Percentiles rank a stretch among this genome's conserved stretches.
Evolutionary conservation across 2,113 vertebrate species (phyloP).

Genomic region (Rostratula benghalensis): DNA sequence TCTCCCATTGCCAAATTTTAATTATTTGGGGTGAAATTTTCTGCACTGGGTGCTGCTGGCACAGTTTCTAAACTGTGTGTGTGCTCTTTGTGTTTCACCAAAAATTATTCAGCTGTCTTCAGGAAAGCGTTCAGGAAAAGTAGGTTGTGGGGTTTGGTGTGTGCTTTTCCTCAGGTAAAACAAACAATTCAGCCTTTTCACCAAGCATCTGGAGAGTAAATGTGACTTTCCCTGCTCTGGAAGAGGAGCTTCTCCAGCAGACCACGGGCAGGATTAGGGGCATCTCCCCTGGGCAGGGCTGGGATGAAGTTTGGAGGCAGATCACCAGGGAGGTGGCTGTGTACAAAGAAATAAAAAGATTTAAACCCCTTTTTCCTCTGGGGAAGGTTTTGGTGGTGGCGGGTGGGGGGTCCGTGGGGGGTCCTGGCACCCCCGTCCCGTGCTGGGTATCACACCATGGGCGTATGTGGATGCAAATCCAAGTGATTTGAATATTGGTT

Average conservation of each 20-base stretch:
- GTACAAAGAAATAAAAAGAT: neutral
- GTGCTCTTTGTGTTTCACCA: neutral
- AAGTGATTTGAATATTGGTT: neutral
- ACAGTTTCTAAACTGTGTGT: neutral
- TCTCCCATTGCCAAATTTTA: neutral
- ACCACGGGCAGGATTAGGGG: neutral
- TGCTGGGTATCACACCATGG: accelerated
- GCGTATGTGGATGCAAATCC: neutral
- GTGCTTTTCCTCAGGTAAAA: neutral
- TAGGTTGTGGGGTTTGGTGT: neutral
- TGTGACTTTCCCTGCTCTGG: neutral
- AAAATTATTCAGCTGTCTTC: neutral
- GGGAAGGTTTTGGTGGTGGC: neutral
- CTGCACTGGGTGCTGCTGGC: neutral
- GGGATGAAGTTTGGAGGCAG: neutral
- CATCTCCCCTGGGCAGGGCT: neutral
- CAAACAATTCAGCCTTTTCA: neutral
- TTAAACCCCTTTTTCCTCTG: neutral
- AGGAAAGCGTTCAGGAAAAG: neutral
- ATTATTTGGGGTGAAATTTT: conserved; percentile 30
- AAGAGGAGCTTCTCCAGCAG: neutral
- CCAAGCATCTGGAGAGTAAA: neutral
- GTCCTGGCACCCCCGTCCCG: neutral
- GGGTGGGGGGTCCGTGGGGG: neutral
- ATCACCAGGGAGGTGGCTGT: neutral